Percentiles rank a stretch among this genome's conserved stretches.
Conservation (phyloP, 2,888 invertebrate genomes). For the Melanophora roralis region DNA sequence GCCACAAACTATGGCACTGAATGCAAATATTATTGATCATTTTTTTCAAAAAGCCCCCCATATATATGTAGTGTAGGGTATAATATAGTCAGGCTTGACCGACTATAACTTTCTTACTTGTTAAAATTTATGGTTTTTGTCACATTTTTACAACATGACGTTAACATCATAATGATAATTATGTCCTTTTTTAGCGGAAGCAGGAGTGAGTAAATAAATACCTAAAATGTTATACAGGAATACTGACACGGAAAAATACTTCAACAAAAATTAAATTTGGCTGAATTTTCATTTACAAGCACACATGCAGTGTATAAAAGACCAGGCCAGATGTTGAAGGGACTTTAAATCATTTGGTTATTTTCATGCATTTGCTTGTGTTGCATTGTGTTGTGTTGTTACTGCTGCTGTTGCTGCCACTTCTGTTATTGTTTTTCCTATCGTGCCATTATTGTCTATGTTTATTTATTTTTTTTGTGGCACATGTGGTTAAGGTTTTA, state of each 20-base stretch:
- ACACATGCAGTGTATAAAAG: background rate
- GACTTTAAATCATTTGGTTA: constrained; percentile 53
- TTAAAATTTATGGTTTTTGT: no score
- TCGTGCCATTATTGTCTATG: constrained; percentile 28
- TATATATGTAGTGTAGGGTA: no score
- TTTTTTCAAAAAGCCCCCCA: no score
- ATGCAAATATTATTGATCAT: no score
- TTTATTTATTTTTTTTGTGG: constrained; percentile 54
- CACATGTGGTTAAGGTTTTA: constrained; percentile 52
- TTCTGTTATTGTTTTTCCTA: constrained; percentile 36
- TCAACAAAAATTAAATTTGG: constrained; percentile 50
- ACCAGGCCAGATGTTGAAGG: constrained; percentile 52
- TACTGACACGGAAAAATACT: background rate
- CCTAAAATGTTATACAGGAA: background rate
- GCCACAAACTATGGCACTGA: no score
- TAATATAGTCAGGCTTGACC: no score
- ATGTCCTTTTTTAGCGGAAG: constrained; percentile 25
- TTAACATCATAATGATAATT: constrained; percentile 55
- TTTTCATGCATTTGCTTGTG: constrained; percentile 46
- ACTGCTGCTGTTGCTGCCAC: constrained; percentile 8
- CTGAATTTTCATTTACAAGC: constrained; percentile 22
- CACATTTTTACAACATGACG: constrained; percentile 48
- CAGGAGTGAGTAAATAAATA: background rate
- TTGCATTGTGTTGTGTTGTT: constrained; percentile 22
- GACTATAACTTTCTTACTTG: no score